Conservation (phyloP, 2,113 vertebrate species). For the Epinephelus lanceolatus region DNA sequence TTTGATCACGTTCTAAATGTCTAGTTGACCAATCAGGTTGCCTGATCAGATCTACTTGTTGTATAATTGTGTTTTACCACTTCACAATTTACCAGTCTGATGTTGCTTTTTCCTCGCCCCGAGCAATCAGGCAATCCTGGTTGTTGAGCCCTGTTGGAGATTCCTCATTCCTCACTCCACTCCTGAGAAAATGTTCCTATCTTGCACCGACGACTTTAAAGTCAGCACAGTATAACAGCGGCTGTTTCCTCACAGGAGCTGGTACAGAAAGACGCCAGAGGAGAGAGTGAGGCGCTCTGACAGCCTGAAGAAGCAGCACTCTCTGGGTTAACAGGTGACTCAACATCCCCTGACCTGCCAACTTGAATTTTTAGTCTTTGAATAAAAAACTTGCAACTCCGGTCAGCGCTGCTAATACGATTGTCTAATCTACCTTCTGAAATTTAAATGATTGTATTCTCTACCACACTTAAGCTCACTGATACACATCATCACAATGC, state of each 20-base stretch:
- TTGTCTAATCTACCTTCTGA: slow-evolving; percentile 20
- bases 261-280: slow-evolving; percentile 82
- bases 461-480: slow-evolving; percentile 8
- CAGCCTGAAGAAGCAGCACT: slow-evolving; percentile 84
- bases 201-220: neutral
- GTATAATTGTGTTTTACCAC: no score
- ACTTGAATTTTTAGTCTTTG: slow-evolving; percentile 59
- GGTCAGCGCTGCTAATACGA: slow-evolving; percentile 54
- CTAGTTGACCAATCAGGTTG: no score
- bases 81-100: no score
- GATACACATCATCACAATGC: neutral
- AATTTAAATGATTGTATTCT: slow-evolving; percentile 52
- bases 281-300: slow-evolving; percentile 78
- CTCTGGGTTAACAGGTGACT: slow-evolving; percentile 72
- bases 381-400: slow-evolving; percentile 25
- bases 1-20: no score
- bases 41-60: no score
- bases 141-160: neutral
- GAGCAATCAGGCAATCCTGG: no score
- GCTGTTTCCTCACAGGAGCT: slow-evolving; percentile 75
- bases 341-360: slow-evolving; percentile 16
- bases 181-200: neutral
- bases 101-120: no score
- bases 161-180: neutral
- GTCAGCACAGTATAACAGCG: neutral